A percentile compares a stretch with the other conserved stretches of the same genome.
phyloP scores from a whole-genome alignment of 2,113 vertebrate genomes.

The Ammodytes dubius region DNA sequence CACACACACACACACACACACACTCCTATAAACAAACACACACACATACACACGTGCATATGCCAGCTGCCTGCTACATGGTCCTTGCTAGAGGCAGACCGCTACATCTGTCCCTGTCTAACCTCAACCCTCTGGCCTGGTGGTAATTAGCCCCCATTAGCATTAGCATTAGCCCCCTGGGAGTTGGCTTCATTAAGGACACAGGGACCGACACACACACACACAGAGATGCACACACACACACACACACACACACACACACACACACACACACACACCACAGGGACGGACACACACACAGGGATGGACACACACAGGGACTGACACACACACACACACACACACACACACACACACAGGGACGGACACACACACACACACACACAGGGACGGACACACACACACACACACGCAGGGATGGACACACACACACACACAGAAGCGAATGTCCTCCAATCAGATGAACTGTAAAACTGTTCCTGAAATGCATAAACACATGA shows the following conservation, averaged over 20 bases:
- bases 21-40: constrained; percentile 6
- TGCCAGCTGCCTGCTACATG: constrained; percentile 76
- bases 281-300: constrained; percentile 50
- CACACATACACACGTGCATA: constrained; percentile 26
- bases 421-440: too few species aligned
- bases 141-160: constrained; percentile 85
- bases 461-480: too few species aligned
- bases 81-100: constrained; percentile 79
- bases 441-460: background rate
- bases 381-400: too few species aligned
- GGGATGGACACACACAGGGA: too few species aligned
- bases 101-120: constrained; percentile 82
- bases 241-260: too few species aligned
- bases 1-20: background rate
- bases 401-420: too few species aligned
- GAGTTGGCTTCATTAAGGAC: constrained; percentile 79
- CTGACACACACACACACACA: too few species aligned
- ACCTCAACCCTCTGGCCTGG: constrained; percentile 80
- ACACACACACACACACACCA: constrained; percentile 53
- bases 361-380: too few species aligned
- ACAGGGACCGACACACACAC: background rate
- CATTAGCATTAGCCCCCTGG: constrained; percentile 61
- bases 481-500: too few species aligned
- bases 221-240: background rate
- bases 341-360: too few species aligned